Evolutionary conservation across 1,140 invertebrate species (phyloP), one percentile per base, ranked within the genome.

Genomic region (Drosophila rhopaloa): DNA sequence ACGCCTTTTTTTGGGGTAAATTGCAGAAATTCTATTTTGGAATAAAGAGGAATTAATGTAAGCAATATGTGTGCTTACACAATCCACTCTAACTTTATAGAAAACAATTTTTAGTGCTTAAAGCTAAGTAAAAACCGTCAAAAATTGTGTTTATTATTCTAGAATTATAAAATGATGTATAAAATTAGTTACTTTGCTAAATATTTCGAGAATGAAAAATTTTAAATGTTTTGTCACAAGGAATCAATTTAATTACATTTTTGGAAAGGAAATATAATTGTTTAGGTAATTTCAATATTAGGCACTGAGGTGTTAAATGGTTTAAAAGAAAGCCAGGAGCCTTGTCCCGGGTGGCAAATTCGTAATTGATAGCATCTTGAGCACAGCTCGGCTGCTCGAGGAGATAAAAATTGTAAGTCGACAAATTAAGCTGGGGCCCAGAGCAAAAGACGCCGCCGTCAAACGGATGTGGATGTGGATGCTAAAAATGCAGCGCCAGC

Each of bases 351-450:
- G 59, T 59, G 54, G 40, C 19, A 43, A 57, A 43, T 35, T 43
- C 37, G 46, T 81, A 80, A 76, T 81, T 60, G 74, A 81, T 56
- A 63, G 60, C 48, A 65, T 56, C 79, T 82, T 56, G 55, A 62
- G 51, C 40, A 27, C 35, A 27, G 14, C 19, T 35, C 13, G 47
- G 43, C 51, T 24, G 19, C 66, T 72, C 56, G 19, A 76, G 44
- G 16, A 67, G 62, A 74, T 51, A 79, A 83, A 83, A 83, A 89
- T 89, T 77, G 65, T 80, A 88, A 83, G 84, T 62, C 63, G 79
- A 88, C 84, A 83, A 88, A 88, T 88, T 86, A 68, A 83, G 71
- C 81, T 60, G 57, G 40, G 67, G 59, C 68, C 59, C n/a, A 63
- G 75, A 72, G 68, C 65, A 75, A 80, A 81, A 57, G 37, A 54